Percentiles rank a stretch among this genome's conserved stretches.
Conservation (phyloP, 1,140 invertebrate species). For the Drosophila sproati region DNA sequence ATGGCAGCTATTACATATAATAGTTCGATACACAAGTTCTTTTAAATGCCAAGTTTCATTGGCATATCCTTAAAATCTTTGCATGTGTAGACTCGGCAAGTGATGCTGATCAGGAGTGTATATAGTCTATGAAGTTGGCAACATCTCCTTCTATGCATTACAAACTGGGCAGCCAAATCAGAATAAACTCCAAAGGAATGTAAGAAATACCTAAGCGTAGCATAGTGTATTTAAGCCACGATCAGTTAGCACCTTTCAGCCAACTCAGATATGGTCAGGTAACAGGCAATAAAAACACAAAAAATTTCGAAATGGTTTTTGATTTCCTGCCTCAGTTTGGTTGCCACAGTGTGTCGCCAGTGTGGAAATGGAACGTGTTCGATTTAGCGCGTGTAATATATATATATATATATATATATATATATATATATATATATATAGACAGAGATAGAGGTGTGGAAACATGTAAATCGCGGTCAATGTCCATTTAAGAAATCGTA, state of each 20-base stretch:
- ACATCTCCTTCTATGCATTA: too few species aligned
- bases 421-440: slow-evolving; percentile 4
- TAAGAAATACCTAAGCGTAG: too few species aligned
- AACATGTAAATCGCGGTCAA: slow-evolving; percentile 56
- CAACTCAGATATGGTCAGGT: not conserved
- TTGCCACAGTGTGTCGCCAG: slow-evolving; percentile 3
- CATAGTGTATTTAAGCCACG: not conserved
- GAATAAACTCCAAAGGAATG: too few species aligned
- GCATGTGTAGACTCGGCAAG: too few species aligned
- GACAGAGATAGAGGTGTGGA: slow-evolving; percentile 10
- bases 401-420: slow-evolving; percentile 1
- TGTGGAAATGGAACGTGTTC: slow-evolving; percentile 63
- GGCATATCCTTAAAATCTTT: too few species aligned
- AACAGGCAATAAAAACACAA: slow-evolving; percentile 28
- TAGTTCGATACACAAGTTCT: too few species aligned
- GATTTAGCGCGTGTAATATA: slow-evolving; percentile 54
- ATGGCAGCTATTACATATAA: too few species aligned
- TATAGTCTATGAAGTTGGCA: too few species aligned
- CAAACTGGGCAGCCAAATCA: too few species aligned
- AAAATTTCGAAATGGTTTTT: slow-evolving; percentile 53
- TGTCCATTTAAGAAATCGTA: slow-evolving; percentile 42
- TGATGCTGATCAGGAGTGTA: too few species aligned
- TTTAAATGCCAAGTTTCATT: too few species aligned
- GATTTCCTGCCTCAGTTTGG: slow-evolving; percentile 62
- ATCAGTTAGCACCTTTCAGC: not conserved